Evolutionary conservation across 37 sponge, comb jelly and placozoan genomes (phyloP), one percentile per base, ranked within the genome.

Genomic region (Aphrocallistes beatrix): DNA sequence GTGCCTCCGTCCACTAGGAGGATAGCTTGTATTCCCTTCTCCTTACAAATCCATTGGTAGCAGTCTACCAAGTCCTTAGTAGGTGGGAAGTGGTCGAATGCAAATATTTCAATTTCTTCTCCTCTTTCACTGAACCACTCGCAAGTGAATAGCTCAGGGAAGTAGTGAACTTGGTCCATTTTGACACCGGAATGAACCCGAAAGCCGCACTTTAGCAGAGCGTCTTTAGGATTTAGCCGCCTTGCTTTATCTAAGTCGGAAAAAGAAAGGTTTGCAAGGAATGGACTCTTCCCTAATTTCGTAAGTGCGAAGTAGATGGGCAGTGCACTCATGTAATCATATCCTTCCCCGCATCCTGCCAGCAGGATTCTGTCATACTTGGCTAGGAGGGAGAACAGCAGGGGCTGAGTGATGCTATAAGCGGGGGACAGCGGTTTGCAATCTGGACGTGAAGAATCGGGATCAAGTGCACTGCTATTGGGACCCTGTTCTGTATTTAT

Each of bases 1-100:
- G 90, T 93, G 17, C 93, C 90, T 21, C 90, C 93, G 51, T 93
- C 93, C 38, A 90, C 90, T 32, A 85, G 47, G n/a, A 93, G 86
- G 17, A 93, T 87, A 28, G 93, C 90, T 19, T 93, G 86, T 25
- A 93, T 85, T 0, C 83, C 83, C 51, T 84, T 42, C 50, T 87
- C 84, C 38, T 49, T 23, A 32, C 88, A 88, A 3, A 92, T 84
- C 40, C 86, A 85, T 16, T 37, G 13, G 86, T 90, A 92, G 17
- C 86, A 85, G 1, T 86, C 86, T 0, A 39, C 38, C 81, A 92
- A 42, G 23, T 84, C 83, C 38, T 82, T 60, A 28, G 86, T 89
- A 16, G 90, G 90, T 9, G 69, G 50, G 37, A 86, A 87, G 39
- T 88, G 83, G 36, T 37, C 60, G 40, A 92, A 90, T 0, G 93